These are phyloP conservation scores for Eulemur rufifrons DNA, from an alignment of 2,113 vertebrate genomes.

Conservation along the genomic window DNA sequence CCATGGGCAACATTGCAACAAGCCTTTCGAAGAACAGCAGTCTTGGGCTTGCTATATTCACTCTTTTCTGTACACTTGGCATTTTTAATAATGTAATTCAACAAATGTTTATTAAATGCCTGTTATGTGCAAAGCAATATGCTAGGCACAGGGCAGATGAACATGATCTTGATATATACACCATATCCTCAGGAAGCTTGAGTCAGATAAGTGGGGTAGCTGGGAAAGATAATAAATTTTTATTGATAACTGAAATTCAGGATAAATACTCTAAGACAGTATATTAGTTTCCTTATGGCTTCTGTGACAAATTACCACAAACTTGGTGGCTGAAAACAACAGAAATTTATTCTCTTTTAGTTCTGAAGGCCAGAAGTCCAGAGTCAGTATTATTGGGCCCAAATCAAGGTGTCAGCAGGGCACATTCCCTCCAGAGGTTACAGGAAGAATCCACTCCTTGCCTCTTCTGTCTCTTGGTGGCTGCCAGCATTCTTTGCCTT, in stretches of 20 bases:
- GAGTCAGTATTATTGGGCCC: neutral
- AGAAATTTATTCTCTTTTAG: neutral
- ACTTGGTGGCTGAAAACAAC: neutral
- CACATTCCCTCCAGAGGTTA: neutral
- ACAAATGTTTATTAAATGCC: neutral
- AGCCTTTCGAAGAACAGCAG: neutral
- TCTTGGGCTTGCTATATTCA: neutral
- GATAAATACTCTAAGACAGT: neutral
- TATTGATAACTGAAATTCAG: neutral
- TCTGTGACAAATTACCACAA: neutral
- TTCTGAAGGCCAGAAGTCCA: neutral
- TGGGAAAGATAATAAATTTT: neutral
- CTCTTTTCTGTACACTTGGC: neutral
- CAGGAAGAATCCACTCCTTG: neutral
- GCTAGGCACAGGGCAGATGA: neutral
- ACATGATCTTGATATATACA: neutral
- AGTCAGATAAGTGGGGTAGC: neutral
- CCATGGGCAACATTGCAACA: neutral
- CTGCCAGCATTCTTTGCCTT: neutral
- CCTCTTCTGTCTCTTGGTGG: neutral
- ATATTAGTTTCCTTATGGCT: neutral
- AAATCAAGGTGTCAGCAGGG: neutral
- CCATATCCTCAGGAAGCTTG: neutral
- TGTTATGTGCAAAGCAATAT: neutral
- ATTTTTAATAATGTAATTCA: neutral